Percentiles rank a stretch among this genome's conserved stretches.
Evolutionary conservation across 2,797 vertebrate species (phyloP).

Genomic region (Artibeus lituratus): DNA sequence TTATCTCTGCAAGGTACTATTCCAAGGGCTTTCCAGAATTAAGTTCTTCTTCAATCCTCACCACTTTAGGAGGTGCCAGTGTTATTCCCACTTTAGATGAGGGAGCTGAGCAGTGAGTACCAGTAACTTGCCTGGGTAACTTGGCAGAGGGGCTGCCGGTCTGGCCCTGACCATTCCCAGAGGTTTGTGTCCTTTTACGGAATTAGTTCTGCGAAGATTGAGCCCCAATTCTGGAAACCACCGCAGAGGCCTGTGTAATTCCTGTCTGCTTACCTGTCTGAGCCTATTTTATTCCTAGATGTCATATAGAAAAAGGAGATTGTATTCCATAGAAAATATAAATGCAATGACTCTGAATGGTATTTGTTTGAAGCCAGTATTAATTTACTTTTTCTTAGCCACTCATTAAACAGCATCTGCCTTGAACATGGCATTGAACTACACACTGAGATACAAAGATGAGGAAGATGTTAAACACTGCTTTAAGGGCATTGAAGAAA

Average conservation of each 20-base stretch:
- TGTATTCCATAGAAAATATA: neutral
- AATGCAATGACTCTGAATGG: neutral
- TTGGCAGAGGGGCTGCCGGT: accelerated
- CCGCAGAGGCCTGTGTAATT: neutral
- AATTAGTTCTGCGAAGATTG: neutral
- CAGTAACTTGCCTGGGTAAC: neutral
- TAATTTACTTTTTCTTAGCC: neutral
- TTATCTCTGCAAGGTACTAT: neutral
- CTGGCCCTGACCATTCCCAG: neutral
- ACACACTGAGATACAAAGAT: neutral
- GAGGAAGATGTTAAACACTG: neutral
- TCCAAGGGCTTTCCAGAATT: neutral
- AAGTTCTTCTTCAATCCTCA: neutral
- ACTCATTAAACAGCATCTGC: neutral
- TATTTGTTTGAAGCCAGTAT: neutral
- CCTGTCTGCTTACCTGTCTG: neutral
- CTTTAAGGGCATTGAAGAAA: neutral
- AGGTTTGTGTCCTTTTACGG: neutral
- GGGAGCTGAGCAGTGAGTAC: neutral
- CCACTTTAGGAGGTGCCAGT: neutral
- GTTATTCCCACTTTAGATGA: neutral
- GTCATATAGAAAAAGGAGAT: neutral
- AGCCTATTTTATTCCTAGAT: neutral
- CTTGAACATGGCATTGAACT: neutral
- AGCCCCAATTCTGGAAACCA: neutral